Percentiles rank a stretch among this genome's conserved stretches.
phyloP scores from a whole-genome alignment of 2,113 vertebrate genomes.

The Hyaena hyaena region DNA sequence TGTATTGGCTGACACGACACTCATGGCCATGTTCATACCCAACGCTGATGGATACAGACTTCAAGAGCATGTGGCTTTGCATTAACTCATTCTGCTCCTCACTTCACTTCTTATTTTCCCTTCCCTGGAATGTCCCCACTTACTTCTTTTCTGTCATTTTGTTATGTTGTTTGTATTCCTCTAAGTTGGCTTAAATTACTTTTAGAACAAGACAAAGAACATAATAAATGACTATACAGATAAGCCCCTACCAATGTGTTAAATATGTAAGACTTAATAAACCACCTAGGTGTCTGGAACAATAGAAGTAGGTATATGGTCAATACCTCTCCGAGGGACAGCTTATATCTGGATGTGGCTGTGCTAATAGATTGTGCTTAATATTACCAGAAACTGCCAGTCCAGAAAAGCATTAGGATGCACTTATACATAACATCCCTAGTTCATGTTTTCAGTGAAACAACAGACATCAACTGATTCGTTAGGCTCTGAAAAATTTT shows the following conservation, averaged over 20 bases:
- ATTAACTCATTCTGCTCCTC: background rate
- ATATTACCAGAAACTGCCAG: background rate
- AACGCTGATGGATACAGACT: background rate
- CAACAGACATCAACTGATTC: background rate
- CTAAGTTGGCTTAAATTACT: background rate
- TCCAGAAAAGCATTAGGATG: background rate
- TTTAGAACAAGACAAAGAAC: background rate
- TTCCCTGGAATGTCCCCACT: background rate
- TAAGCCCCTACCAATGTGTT: background rate
- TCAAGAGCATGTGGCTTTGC: accelerated
- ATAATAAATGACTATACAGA: background rate
- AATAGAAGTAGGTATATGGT: background rate
- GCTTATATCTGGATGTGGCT: background rate
- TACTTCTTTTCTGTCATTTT: background rate
- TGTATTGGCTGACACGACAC: accelerated
- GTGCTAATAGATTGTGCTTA: background rate
- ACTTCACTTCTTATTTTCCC: background rate
- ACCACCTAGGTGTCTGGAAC: background rate
- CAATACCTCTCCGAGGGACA: background rate
- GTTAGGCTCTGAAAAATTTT: background rate
- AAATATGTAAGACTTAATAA: background rate
- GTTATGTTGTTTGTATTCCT: background rate
- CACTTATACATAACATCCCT: background rate
- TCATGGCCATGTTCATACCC: accelerated
- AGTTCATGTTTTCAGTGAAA: background rate